Base-by-base conservation (phyloP, 2,797 vertebrate genomes). In the Sebastes steindachneri region DNA sequence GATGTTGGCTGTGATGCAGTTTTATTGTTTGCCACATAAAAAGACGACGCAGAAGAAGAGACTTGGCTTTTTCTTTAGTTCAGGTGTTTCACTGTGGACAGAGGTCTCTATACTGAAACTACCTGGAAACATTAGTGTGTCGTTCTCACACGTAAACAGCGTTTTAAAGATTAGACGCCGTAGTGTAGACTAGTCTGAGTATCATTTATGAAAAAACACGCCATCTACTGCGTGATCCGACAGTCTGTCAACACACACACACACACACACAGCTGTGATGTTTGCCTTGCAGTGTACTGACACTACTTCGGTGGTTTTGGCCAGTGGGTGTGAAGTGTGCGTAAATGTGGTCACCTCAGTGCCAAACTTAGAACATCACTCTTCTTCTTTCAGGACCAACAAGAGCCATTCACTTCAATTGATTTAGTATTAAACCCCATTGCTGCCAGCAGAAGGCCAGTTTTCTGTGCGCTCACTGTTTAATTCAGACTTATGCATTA, bases 301-400 rank as follows among this genome's bases (percentile, higher is more conserved):
- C 77, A 79, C 71, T 48, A 14, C 58, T 72, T 28, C 55, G 67
- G 35, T 25, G 54, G 25, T 77, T 82, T 65, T 80, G 69, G 19
- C 60, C 53, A 1, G 35, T 72, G 58, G 51, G 68, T 73, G 89
- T 86, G 70, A 87, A 86, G 83, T 79, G 89, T 89, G 89, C 2
- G 10, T 29, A 54, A 41, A 60, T n/a, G 60, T 67, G 29, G 51
- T 73, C 71, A 62, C 53, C 35, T 73, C 45, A 53, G 35, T 69
- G 58, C 54, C 58, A 73, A 76, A 64, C 37, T 9, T 17, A 54
- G 53, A 48, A 72, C 17, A n/a, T 69, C 48, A 33, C 25, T 23
- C 31, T 55, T 35, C 12, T 14, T 28, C 48, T 28, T 25, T 69
- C 48, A 28, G 48, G 11, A 35, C 54, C 8, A 72, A 35, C 3